These are phyloP conservation scores for Bambusicola thoracicus DNA, from an alignment of 2,113 vertebrate genomes.

Conservation along the genomic window DNA sequence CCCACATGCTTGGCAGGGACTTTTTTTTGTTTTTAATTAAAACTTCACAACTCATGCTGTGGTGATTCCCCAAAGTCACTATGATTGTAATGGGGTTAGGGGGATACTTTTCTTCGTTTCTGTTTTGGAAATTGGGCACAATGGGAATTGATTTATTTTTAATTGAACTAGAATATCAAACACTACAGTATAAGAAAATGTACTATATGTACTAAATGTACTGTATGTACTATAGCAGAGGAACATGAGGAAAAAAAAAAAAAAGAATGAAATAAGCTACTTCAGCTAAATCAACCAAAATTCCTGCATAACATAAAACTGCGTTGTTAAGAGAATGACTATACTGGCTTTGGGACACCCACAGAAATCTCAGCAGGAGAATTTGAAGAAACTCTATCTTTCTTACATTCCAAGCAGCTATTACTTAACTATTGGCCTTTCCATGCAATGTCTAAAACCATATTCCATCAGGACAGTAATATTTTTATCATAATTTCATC, in stretches of 20 bases:
- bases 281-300: background rate
- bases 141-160: slow-evolving; percentile 53
- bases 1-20: background rate
- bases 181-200: background rate
- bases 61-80: slow-evolving; percentile 42
- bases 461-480: background rate
- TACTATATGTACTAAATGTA: background rate
- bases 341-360: background rate
- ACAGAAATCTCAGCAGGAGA: background rate
- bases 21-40: slow-evolving; percentile 11
- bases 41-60: slow-evolving; percentile 20
- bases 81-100: slow-evolving; percentile 4
- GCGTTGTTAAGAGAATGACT: background rate
- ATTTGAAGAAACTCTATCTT: background rate
- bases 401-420: background rate
- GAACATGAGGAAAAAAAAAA: background rate
- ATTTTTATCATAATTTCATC: background rate
- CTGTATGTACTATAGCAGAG: background rate
- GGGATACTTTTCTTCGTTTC: slow-evolving; percentile 15
- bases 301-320: background rate
- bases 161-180: slow-evolving; percentile 60
- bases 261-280: background rate
- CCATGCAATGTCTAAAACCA: background rate
- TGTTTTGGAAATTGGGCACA: slow-evolving; percentile 65
- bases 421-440: background rate